phyloP scores from a whole-genome alignment of 2,113 vertebrate species.

The Paradoxurus hermaphroditus region DNA sequence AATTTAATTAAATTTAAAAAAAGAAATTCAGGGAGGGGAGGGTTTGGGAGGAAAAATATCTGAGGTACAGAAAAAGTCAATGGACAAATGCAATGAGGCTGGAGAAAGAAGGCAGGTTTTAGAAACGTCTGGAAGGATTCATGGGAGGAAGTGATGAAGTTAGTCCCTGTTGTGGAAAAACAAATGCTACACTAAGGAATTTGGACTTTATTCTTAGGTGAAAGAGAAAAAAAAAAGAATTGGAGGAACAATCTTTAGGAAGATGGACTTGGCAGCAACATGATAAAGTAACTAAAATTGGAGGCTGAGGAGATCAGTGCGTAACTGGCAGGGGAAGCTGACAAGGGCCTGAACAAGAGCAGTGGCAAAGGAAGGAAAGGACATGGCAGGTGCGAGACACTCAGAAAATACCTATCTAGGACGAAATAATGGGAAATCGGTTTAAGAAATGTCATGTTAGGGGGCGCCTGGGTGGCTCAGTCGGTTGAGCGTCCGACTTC shows the following conservation, averaged over 20 bases:
- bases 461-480: too few relatives aligned
- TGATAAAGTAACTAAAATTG: background rate
- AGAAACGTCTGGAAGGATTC: background rate
- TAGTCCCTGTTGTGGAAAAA: background rate
- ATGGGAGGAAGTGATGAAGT: background rate
- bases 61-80: background rate
- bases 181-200: background rate
- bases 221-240: background rate
- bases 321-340: background rate
- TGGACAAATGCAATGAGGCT: background rate
- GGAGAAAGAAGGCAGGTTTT: background rate
- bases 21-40: background rate
- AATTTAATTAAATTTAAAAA: too few relatives aligned
- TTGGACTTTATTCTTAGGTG: background rate
- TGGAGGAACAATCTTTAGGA: background rate
- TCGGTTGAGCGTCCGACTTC: too few relatives aligned
- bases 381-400: background rate
- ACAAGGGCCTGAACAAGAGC: background rate
- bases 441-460: background rate
- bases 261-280: background rate
- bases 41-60: background rate
- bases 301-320: background rate
- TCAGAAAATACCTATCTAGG: background rate
- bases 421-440: background rate
- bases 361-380: background rate